Base-by-base conservation (phyloP, 2,113 vertebrate genomes). In the Grantiella picta region DNA sequence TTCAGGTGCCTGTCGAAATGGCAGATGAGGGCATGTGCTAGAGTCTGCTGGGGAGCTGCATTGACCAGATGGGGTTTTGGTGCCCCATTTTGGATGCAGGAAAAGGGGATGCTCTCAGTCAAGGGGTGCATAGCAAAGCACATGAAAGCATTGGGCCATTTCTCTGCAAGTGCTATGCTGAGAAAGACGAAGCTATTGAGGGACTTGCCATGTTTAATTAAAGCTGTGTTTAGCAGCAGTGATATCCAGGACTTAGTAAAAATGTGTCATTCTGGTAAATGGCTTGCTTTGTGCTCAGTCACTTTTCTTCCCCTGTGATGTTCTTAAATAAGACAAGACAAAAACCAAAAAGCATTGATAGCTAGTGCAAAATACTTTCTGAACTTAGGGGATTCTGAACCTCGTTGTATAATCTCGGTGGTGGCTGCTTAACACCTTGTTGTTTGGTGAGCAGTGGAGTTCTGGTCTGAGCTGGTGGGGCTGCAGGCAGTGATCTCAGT, bases 101-200 rank as follows among this genome's bases (percentile, higher is more conserved):
- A 40, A 44, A 61, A 91, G 15, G 50, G 24, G 8, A 14, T 66
- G 49, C 2, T 1, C 10, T 72, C 7, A 0, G 1, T 78, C n/a
- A 14, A 22, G 29, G 63, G 0, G 1, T 2, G 7, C 0, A 1
- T 24, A 18, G 61, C 56, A 63, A 33, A 42, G 47, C 0, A 3
- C 10, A 19, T 28, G 76, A 80, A 25, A 59, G 18, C 3, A 0
- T 31, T 0, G 0, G 10, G 54, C 68, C 21, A 47, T 66, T 82
- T 61, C 69, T 82, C 11, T 76, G 33, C 2, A 8, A 36, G 35
- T 0, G 0, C 49, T 0, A 0, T 60, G 49, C 21, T 91, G 72
- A 72, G n/a, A 31, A 88, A 70, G 56, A 50, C 1, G 2, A 82
- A 54, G 23, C 53, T 72, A 0, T 22, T 68, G 2, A 4, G 72